phyloP scores from a whole-genome alignment of 2,113 vertebrate genomes.

The Pholis gunnellus region DNA sequence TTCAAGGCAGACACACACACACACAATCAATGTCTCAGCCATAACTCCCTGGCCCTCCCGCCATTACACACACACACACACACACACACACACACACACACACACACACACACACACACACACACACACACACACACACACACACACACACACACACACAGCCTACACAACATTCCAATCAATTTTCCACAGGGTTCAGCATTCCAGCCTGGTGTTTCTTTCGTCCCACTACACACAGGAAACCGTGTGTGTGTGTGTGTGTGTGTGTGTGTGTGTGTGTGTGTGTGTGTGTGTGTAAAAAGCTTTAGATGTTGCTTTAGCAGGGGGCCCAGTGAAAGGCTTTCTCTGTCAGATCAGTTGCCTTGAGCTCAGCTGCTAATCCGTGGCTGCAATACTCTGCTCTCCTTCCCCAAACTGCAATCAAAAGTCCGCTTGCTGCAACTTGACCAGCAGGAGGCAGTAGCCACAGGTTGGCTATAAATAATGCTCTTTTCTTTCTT shows the following conservation, averaged over 20 bases:
- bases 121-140: conserved; percentile 21
- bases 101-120: conserved; percentile 20
- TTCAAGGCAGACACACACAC: conserved; percentile 11
- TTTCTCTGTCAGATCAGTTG: conserved; percentile 61
- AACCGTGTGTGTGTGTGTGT: conserved; percentile 1
- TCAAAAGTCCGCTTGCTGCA: conserved; percentile 9
- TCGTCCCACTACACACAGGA: conserved; percentile 57
- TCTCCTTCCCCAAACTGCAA: not conserved
- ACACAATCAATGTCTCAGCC: conserved; percentile 19
- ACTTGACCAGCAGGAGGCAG: not conserved
- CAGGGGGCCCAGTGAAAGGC: conserved; percentile 53
- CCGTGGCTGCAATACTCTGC: conserved; percentile 22
- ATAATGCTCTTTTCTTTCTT: not conserved
- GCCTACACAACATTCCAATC: conserved; percentile 72
- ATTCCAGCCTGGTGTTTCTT: conserved; percentile 73
- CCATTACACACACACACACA: conserved; percentile 25
- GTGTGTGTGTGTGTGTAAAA: conserved; percentile 2
- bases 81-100: conserved; percentile 28
- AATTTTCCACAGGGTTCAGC: conserved; percentile 73
- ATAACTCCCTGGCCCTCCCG: not conserved
- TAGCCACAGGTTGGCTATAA: not conserved
- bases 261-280: conserved; percentile 9
- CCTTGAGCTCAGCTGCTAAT: conserved; percentile 45
- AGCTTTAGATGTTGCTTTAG: conserved; percentile 42
- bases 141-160: conserved; percentile 27